phyloP scores from a whole-genome alignment of 30 jellyfish, hydroid and myxozoan genomes.

The Pelagia noctiluca region DNA sequence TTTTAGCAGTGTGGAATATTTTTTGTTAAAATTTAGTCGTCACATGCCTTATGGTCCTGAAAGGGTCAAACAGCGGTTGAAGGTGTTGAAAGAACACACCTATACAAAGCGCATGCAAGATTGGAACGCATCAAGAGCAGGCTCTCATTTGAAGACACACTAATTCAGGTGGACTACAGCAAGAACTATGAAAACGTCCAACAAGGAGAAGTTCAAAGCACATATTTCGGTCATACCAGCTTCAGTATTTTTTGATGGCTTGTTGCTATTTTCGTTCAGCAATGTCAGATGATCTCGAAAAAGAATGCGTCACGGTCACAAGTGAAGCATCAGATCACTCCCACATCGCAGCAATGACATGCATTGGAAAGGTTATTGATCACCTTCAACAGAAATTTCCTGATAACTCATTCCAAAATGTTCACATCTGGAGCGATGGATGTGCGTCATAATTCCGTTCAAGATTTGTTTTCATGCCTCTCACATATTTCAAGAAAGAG shows the following conservation, averaged over 20 bases:
- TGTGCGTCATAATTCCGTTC: slow-evolving; percentile 49
- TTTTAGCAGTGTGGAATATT: too few species aligned
- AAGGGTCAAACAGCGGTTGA: slow-evolving; percentile 25
- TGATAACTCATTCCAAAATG: slow-evolving; percentile 5
- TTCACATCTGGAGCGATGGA: slow-evolving; percentile 57
- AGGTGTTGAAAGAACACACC: slow-evolving; percentile 9
- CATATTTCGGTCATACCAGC: slow-evolving; percentile 53
- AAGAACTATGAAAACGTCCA: slow-evolving; percentile 40
- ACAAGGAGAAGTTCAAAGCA: slow-evolving; percentile 50
- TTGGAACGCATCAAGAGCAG: slow-evolving; percentile 1
- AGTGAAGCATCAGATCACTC: slow-evolving; percentile 30
- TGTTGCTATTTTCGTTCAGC: background rate
- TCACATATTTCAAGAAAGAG: background rate
- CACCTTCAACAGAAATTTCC: slow-evolving; percentile 14
- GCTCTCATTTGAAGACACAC: slow-evolving; percentile 3
- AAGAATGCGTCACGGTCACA: slow-evolving; percentile 12
- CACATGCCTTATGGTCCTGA: too few species aligned
- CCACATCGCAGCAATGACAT: slow-evolving; percentile 37
- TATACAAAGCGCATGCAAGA: slow-evolving; percentile 51
- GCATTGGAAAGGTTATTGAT: slow-evolving; percentile 28
- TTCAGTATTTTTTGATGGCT: too few species aligned
- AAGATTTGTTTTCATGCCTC: slow-evolving; percentile 30
- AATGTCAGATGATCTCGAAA: background rate
- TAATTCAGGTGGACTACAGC: slow-evolving; percentile 47
- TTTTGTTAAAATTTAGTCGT: too few species aligned